Percentiles rank a stretch among this genome's conserved stretches.
Conservation (phyloP, 30 jellyfish, hydroid and myxozoan species). For the Hydractinia symbiolongicarpus region DNA sequence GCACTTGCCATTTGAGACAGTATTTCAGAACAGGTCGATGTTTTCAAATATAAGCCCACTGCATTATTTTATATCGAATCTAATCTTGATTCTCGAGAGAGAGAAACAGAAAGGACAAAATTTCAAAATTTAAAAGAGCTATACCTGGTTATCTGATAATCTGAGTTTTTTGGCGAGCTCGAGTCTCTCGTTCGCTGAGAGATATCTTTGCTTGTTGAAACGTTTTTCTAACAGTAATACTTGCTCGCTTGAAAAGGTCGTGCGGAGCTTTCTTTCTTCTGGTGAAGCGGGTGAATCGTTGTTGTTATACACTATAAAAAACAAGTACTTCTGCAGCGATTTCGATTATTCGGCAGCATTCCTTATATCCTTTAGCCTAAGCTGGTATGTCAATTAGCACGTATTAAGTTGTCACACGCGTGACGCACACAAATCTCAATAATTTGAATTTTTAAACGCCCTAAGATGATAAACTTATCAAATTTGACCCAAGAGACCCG, state of each 20-base stretch:
- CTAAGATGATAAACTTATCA: too few relatives aligned
- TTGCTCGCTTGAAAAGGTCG: conserved; percentile 42
- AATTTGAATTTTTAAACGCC: too few relatives aligned
- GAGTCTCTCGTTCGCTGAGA: conserved; percentile 32
- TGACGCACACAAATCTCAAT: too few relatives aligned
- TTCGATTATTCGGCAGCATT: too few relatives aligned
- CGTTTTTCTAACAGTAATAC: conserved; percentile 31
- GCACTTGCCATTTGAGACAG: not conserved
- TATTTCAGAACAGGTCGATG: not conserved
- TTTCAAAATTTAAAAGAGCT: not conserved
- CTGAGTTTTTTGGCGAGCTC: conserved; percentile 33
- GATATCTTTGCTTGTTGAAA: conserved; percentile 14
- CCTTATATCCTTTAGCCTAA: too few relatives aligned
- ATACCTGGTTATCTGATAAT: conserved; percentile 38
- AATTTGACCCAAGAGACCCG: too few relatives aligned
- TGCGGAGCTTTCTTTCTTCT: conserved; percentile 23
- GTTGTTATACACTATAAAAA: not conserved
- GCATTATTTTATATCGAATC: not conserved
- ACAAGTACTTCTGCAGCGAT: too few relatives aligned
- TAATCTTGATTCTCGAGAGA: not conserved
- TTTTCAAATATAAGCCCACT: not conserved
- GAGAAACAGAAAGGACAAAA: too few relatives aligned
- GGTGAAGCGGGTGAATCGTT: conserved; percentile 19
- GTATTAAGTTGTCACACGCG: too few relatives aligned
- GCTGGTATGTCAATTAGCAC: too few relatives aligned